Evolutionary conservation across 2,888 invertebrate species (phyloP).

Genomic region (Philonicus albiceps): DNA sequence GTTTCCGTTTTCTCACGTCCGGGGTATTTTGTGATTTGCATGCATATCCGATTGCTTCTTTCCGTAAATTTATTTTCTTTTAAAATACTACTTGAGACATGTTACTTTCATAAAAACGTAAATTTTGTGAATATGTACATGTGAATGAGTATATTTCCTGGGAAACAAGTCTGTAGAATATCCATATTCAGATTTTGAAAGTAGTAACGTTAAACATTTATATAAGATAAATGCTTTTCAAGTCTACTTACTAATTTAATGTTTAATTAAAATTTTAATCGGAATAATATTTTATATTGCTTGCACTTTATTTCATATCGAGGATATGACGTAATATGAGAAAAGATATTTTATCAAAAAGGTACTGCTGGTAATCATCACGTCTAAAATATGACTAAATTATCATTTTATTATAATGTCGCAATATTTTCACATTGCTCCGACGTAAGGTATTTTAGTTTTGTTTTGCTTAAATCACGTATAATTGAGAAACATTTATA

Average conservation of each 20-base stretch:
- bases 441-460: background rate
- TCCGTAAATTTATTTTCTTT: background rate
- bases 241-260: background rate
- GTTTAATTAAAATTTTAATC: background rate
- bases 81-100: background rate
- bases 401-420: background rate
- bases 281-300: background rate
- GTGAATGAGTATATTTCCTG: background rate
- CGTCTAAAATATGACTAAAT: background rate
- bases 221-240: background rate
- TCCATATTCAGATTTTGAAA: background rate
- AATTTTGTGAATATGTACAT: background rate
- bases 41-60: background rate
- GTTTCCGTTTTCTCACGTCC: background rate
- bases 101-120: background rate
- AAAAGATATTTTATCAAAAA: background rate
- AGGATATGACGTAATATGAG: background rate
- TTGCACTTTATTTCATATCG: background rate
- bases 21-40: background rate
- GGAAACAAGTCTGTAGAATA: background rate
- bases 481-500: background rate
- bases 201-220: background rate
- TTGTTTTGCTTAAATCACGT: background rate
- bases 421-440: background rate
- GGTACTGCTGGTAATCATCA: background rate